Percentiles rank a stretch among this genome's conserved stretches.
Conservation (phyloP, 2,113 vertebrate species). For the Leptobrachium leishanense region DNA sequence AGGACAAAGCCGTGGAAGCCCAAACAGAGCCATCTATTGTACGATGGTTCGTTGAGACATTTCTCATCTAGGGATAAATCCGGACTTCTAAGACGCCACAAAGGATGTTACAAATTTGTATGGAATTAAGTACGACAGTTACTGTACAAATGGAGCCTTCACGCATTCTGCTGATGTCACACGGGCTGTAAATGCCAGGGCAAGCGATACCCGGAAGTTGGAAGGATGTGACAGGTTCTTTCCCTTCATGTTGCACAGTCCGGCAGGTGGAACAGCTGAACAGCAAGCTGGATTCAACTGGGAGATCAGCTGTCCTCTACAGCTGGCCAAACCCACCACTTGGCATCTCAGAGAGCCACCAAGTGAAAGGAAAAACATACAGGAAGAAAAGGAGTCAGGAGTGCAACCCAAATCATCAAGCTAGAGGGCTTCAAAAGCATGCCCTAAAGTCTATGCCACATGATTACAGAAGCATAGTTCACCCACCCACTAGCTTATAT, state of each 20-base stretch:
- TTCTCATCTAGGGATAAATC: neutral
- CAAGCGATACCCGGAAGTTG: constrained; percentile 8
- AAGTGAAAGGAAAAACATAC: neutral
- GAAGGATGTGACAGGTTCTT: neutral
- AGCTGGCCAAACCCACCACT: constrained; percentile 36
- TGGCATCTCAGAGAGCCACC: constrained; percentile 4
- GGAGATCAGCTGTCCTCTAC: constrained; percentile 28
- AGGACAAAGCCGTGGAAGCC: neutral
- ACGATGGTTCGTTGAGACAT: neutral
- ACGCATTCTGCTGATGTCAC: constrained; percentile 2
- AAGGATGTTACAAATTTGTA: constrained; percentile 10
- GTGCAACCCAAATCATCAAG: no score
- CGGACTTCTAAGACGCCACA: neutral
- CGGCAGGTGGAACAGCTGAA: constrained; percentile 45
- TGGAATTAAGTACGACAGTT: neutral
- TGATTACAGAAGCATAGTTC: no score
- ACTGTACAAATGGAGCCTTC: constrained; percentile 2
- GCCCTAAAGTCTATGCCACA: no score
- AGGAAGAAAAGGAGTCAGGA: no score
- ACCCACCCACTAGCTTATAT: no score
- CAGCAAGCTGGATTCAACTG: neutral
- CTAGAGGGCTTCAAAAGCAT: no score
- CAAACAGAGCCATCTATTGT: constrained; percentile 1
- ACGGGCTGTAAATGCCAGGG: constrained; percentile 5
- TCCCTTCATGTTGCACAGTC: constrained; percentile 4